Base-by-base conservation (phyloP, 2,888 invertebrate genomes). In the Drosophila lacicola region DNA sequence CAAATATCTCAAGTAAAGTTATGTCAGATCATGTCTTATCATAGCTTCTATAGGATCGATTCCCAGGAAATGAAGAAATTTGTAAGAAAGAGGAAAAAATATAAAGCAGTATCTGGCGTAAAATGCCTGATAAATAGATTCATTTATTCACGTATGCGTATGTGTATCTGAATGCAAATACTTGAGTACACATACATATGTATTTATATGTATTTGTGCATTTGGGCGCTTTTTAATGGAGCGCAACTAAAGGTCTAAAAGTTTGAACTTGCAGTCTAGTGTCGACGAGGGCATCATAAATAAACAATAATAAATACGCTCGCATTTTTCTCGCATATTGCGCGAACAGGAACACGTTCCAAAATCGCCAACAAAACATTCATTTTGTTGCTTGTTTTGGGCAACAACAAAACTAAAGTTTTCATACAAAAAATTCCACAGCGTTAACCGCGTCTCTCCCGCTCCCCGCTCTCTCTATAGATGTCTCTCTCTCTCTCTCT, bases 341-440 rank as follows among this genome's bases (percentile, higher is more conserved):
- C 45, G 78, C 46, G 74, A 81, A 77, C 25, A 61, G 54, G 17
- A 72, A 72, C 63, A 68, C 53, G 70, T 80, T 77, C 70, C 61
- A 56, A 62, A 64, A 67, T 54, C 29, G 39, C 56, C 58, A 79
- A 62, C 77, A 67, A 68, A 72, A 67, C 66, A 81, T 81, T 78
- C 67, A 82, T 80, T 80, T 80, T 82, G 75, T 72, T 72, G 76
- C 55, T 79, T 64, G 63, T 51, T 45, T n/a, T 13, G 11, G 13
- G 17, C 33, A 39, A 45, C 13, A 55, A 34, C 34, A 50, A 56
- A 9, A 47, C 21, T 4, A 53, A 42, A 41, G 39, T 57, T 60
- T 66, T 76, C 66, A 68, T 37, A 58, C 47, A 45, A 57, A 76
- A 71, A 83, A 83, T 83, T 85, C 81, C 82, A 74, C 66, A 82